phyloP scores from a whole-genome alignment of 2,888 invertebrate genomes.

The Diaphora mendica region DNA sequence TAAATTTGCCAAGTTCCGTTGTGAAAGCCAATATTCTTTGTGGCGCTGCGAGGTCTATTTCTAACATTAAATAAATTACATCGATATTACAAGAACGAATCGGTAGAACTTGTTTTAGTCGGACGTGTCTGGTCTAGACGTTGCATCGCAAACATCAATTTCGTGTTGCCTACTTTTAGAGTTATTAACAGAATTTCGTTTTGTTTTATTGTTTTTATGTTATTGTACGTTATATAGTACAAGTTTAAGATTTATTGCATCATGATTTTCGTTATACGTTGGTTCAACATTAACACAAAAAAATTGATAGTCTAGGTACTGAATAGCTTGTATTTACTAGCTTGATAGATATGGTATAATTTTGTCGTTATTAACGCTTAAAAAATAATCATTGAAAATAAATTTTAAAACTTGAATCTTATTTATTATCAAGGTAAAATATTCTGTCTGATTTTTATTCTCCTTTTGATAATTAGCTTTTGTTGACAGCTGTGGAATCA shows the following conservation, averaged over 20 bases:
- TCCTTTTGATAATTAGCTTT: constrained; percentile 8
- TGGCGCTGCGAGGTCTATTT: constrained; percentile 81
- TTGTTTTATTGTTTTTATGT: constrained; percentile 37
- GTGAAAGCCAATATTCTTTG: constrained; percentile 87
- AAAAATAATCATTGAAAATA: neutral
- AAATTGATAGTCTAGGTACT: constrained; percentile 9
- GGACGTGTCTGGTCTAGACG: constrained; percentile 76
- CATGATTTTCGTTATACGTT: constrained; percentile 19
- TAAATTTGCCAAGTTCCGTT: constrained; percentile 84
- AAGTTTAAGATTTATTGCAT: constrained; percentile 30
- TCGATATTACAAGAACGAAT: constrained; percentile 85
- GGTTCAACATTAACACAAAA: constrained; percentile 1
- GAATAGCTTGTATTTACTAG: neutral
- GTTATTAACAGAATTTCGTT: constrained; percentile 48
- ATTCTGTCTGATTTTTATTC: neutral
- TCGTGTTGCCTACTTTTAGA: constrained; percentile 63
- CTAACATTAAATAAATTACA: constrained; percentile 86
- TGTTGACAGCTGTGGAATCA: constrained; percentile 19
- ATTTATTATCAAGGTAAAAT: neutral
- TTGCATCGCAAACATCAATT: constrained; percentile 77
- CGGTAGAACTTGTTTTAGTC: constrained; percentile 77
- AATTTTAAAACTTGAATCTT: neutral
- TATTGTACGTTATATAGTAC: constrained; percentile 25
- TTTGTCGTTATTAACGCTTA: neutral
- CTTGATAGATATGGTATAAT: neutral